Evolutionary conservation across 2,113 vertebrate species (phyloP), one percentile per base, ranked within the genome.

Genomic region (Alexandromys fortis): DNA sequence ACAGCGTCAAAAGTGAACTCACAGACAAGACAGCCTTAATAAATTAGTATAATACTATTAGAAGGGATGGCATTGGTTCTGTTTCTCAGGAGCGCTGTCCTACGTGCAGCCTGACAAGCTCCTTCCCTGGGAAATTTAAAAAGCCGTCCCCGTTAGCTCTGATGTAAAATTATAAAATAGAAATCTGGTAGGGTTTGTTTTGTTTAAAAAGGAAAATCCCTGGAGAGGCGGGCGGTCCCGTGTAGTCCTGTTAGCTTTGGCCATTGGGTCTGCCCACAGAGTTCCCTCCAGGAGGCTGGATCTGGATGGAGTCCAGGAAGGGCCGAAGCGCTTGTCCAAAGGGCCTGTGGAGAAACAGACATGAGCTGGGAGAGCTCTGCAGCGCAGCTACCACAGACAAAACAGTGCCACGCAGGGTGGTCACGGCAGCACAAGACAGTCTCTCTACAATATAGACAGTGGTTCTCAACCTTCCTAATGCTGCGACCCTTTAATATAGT

Each of bases 301-400:
- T 99, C 97, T 98, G 98, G 92, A 99, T 98, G 97, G 99, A 99
- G 92, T 99, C 99, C 98, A 99, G 98, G 42, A 99, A 92, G 49
- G 99, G 99, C 94, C 99, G 99, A 96, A 99, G 98, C 49, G 99
- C 99, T 98, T 99, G 99, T 98, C 99, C 99, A 91, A 99, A 99
- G 42, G 99, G 99, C 97, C 99, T 99, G 97, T 26, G 81, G 96
- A 92, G 91, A 90, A 97, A 98, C 88, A 91, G 96, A 97, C 5
- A 5, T 49, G 76, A 77, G 92, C 76, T 63, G 30, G 61, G 45
- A 12, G 86, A 90, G 92, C 47, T 67, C 21, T 16, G 0, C 16
- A 38, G n/a, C 0, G 10, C 12, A 38, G 70, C 35, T 1, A 11
- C 33, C 28, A 17, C 14, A 16, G n/a, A 11, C 0, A 58, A 33